Conservation (phyloP, 2,888 invertebrate species). For the Drosophila prostipennis region DNA sequence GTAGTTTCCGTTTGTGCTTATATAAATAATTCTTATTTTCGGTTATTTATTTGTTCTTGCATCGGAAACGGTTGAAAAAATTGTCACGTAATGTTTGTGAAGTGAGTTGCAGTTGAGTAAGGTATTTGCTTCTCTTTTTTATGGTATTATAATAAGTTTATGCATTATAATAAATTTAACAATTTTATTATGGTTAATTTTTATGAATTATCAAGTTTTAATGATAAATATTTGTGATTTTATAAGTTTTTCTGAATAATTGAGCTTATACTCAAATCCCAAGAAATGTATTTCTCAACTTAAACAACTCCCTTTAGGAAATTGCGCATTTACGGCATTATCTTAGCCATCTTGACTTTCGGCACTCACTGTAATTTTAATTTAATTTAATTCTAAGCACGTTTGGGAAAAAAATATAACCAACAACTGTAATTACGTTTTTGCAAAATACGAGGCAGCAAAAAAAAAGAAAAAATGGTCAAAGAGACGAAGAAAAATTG, state of each 20-base stretch:
- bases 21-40: slow-evolving; percentile 53
- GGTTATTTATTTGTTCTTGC: slow-evolving; percentile 40
- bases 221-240: background rate
- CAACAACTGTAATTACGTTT: slow-evolving; percentile 68
- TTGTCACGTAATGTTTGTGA: slow-evolving; percentile 56
- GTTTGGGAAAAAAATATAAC: slow-evolving; percentile 51
- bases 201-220: background rate
- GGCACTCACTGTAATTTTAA: slow-evolving; percentile 60
- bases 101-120: slow-evolving; percentile 9
- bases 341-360: slow-evolving; percentile 24
- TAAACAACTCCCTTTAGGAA: background rate
- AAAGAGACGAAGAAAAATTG: slow-evolving; percentile 22
- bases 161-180: background rate
- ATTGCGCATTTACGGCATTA: slow-evolving; percentile 16
- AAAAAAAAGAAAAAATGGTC: background rate
- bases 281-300: too few species aligned
- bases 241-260: too few species aligned
- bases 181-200: background rate
- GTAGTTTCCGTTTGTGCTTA: slow-evolving; percentile 61
- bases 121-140: background rate
- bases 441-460: slow-evolving; percentile 25
- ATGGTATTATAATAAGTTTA: background rate
- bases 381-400: slow-evolving; percentile 74
- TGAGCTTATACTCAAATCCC: too few species aligned
- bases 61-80: slow-evolving; percentile 50